Percentiles rank a stretch among this genome's conserved stretches.
These are phyloP conservation scores for Pangasius macronema DNA, from an alignment of 2,797 vertebrate genomes.

Conservation along the genomic window DNA sequence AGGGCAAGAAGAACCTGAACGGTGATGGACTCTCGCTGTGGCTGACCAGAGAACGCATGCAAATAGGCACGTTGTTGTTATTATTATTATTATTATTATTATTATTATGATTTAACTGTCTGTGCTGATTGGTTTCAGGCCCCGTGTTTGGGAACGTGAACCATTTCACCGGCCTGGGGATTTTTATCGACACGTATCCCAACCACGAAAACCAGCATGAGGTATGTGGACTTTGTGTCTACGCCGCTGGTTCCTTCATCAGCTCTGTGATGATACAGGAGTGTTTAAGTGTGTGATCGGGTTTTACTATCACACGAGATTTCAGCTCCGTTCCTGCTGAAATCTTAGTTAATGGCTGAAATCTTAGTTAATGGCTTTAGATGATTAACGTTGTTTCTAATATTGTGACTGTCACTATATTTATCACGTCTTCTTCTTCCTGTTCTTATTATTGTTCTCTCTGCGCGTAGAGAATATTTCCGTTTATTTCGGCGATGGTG, in stretches of 20 bases:
- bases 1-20: conserved; percentile 91
- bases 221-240: conserved; percentile 62
- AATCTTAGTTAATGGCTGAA: too few relatives aligned
- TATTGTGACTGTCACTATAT: neutral
- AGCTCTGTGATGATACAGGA: too few relatives aligned
- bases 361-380: neutral
- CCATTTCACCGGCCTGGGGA: conserved; percentile 86
- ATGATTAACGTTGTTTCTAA: neutral
- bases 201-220: conserved; percentile 91
- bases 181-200: conserved; percentile 94
- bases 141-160: conserved; percentile 93
- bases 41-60: conserved; percentile 94
- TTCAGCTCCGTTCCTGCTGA: too few relatives aligned
- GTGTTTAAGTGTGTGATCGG: too few relatives aligned
- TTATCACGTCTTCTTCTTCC: too few relatives aligned
- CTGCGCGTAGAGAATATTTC: conserved; percentile 80
- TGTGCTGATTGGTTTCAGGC: conserved; percentile 69
- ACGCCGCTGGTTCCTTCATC: neutral
- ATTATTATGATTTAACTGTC: neutral
- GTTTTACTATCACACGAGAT: too few relatives aligned
- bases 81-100: too few relatives aligned
- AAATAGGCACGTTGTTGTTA: conserved; percentile 72
- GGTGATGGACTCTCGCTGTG: conserved; percentile 91
- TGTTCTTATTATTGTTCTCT: neutral
- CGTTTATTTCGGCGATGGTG: conserved; percentile 90